Evolutionary conservation across 2,888 invertebrate species (phyloP), one percentile per base, ranked within the genome.

Genomic region (Diabrotica balteata): DNA sequence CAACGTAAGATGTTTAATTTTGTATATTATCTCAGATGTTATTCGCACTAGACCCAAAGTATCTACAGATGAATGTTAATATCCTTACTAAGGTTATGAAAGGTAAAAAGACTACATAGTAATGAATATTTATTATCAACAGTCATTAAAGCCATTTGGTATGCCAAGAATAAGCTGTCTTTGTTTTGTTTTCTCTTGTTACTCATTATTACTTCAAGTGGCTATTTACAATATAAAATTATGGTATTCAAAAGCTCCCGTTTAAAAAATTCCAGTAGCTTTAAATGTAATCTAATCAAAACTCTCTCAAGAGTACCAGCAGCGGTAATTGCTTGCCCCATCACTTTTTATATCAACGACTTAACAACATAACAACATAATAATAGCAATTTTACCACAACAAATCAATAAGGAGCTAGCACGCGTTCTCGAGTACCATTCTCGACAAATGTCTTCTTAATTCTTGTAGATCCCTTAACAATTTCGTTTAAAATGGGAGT

Each of bases 381-480:
- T 62, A 49, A 62, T 62, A 62, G 62, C 54, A 62, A 62, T 62
- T 62, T 62, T 43, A 57, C 62, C 45, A 54, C 46, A 62, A 54
- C 62, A 62, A 62, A 62, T 53, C 46, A 49, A 62, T 55, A 42
- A 62, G 47, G 55, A n/a, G 46, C 43, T 54, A 62, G 62, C 62
- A 62, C 62, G 62, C 54, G 62, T 55, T 43, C 22, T 60, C 44
- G 51, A 60, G 44, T 51, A 60, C 60, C 60, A 44, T 60, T 60
- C 59, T 59, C 43, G 17, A 58, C 43, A 51, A 54, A 59, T 59
- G 60, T 60, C 52, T 60, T 60, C 49, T 43, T 55, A 32, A 45
- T 47, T 43, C 43, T 57, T 45, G 43, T 61, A 22, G 47, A 55
- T 44, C 43, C 32, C 45, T 57, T 54, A 54, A 54, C 42, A 44